Conservation (phyloP, 2,113 vertebrate species). For the Noctilio leporinus region DNA sequence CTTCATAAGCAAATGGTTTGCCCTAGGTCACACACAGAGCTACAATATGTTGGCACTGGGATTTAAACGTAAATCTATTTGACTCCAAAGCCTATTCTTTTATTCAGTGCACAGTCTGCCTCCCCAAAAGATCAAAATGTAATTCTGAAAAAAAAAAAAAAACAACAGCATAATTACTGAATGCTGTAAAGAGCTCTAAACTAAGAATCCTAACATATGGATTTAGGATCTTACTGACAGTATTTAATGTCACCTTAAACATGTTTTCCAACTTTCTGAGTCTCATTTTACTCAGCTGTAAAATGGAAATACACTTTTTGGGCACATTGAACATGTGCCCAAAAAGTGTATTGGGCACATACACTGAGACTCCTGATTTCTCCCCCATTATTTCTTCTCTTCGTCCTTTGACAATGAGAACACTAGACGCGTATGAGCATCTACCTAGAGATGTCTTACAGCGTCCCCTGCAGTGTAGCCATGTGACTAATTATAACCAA, state of each 20-base stretch:
- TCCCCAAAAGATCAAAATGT: not conserved
- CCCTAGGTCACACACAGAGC: not conserved
- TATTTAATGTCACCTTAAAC: not conserved
- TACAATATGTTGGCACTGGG: not conserved
- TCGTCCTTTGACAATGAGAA: not conserved
- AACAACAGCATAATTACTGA: not conserved
- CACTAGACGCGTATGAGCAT: not conserved
- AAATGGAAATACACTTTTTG: not conserved
- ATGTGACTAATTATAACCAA: not conserved
- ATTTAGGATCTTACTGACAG: not conserved
- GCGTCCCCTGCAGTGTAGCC: not conserved
- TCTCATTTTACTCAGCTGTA: not conserved
- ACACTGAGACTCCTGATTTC: not conserved
- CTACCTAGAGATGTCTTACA: not conserved
- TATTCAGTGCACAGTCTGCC: not conserved
- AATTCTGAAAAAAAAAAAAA: not conserved
- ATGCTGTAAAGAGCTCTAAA: not conserved
- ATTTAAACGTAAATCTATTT: not conserved
- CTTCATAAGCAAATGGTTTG: not conserved
- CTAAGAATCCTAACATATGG: rapidly evolving
- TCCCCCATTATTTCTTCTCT: not conserved
- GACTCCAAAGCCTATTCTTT: not conserved
- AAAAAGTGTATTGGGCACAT: too few relatives aligned
- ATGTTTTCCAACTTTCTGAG: not conserved
- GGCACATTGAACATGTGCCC: not conserved